These are phyloP conservation scores for Stegodyphus dumicola DNA, from an alignment of 1,140 invertebrate genomes.

Conservation along the genomic window DNA sequence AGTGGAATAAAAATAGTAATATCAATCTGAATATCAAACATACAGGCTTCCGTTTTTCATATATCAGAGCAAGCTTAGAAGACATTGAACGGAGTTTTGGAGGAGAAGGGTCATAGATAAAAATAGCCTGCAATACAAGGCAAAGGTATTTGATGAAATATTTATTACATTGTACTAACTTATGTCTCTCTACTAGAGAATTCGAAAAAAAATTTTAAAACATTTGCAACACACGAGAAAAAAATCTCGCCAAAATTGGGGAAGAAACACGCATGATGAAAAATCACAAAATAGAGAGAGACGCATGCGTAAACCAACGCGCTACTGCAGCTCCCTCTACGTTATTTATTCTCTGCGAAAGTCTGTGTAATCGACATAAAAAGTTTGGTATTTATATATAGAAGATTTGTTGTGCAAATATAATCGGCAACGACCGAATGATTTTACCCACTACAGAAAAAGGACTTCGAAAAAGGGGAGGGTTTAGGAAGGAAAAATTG, in stretches of 20 bases:
- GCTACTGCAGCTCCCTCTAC: constrained; percentile 9
- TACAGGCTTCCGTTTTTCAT: constrained; percentile 60
- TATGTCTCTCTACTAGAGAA: constrained; percentile 50
- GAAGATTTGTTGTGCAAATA: constrained; percentile 54
- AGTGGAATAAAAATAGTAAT: constrained; percentile 63
- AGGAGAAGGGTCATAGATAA: constrained; percentile 56
- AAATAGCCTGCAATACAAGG: constrained; percentile 61
- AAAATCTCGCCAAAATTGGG: constrained; percentile 1
- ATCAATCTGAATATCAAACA: constrained; percentile 62
- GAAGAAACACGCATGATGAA: constrained; percentile 52
- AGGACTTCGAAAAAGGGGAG: constrained; percentile 13
- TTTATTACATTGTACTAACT: constrained; percentile 50
- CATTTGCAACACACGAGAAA: constrained; percentile 15
- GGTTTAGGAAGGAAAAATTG: background rate
- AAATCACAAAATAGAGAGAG: constrained; percentile 47
- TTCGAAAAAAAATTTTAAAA: constrained; percentile 53
- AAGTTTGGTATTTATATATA: constrained; percentile 54
- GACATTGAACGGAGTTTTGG: constrained; percentile 58
- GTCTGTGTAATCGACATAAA: constrained; percentile 44
- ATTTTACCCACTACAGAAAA: constrained; percentile 24
- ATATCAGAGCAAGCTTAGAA: constrained; percentile 61
- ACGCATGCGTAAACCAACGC: too few species aligned
- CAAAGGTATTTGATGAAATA: constrained; percentile 58
- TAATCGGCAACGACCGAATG: constrained; percentile 17
- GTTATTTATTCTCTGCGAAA: constrained; percentile 28